A percentile compares a stretch with the other conserved stretches of the same genome.
phyloP scores from a whole-genome alignment of 2,113 vertebrate species.

The Drymodes brunneopygia region DNA sequence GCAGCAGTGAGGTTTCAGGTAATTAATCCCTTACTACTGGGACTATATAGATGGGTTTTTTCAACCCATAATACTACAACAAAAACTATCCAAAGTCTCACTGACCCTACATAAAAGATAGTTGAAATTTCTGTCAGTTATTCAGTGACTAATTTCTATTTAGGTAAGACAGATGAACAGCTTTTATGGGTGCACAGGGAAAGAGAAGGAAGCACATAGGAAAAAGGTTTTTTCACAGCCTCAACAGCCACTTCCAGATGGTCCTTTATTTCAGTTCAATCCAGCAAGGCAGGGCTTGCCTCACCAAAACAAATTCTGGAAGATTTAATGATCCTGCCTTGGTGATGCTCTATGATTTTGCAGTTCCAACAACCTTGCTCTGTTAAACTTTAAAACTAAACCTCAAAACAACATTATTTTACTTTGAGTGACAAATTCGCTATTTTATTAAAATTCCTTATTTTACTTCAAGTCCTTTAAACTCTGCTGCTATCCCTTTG shows the following conservation, averaged over 20 bases:
- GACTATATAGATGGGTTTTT: accelerated
- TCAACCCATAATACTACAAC: not conserved
- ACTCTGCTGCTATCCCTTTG: not conserved
- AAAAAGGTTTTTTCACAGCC: not conserved
- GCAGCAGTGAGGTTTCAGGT: not conserved
- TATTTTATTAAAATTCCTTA: too few relatives aligned
- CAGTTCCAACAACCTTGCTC: not conserved
- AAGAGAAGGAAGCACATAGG: not conserved
- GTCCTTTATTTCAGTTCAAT: not conserved
- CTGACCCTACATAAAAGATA: not conserved
- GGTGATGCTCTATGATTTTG: not conserved
- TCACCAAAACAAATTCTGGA: not conserved
- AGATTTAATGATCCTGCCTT: not conserved
- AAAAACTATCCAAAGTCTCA: not conserved
- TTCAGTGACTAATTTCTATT: not conserved
- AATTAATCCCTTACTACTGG: not conserved
- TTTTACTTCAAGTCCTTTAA: not conserved
- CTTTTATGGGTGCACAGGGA: not conserved
- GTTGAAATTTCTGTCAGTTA: not conserved
- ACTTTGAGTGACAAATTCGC: not conserved
- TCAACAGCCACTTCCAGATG: not conserved
- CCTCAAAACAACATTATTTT: not conserved
- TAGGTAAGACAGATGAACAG: not conserved
- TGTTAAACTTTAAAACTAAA: not conserved
- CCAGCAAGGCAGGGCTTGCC: not conserved